These are phyloP conservation scores for Nothoprocta perdicaria DNA, from an alignment of 2,113 vertebrate genomes.

Conservation along the genomic window DNA sequence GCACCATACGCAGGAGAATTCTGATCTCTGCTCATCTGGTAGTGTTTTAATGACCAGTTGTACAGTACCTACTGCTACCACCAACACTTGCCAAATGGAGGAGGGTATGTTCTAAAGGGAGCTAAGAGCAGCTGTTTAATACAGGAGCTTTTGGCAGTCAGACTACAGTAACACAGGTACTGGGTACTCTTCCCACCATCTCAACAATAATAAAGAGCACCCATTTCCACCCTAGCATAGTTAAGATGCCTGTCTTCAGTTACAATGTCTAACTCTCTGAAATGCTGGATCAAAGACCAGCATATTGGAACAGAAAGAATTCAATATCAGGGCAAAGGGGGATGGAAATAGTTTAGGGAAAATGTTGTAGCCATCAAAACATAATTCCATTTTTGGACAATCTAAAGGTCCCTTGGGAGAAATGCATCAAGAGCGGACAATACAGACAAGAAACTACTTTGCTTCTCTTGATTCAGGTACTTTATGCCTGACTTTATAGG, in stretches of 20 bases:
- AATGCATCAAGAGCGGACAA: neutral
- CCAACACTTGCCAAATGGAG: neutral
- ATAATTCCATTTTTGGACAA: neutral
- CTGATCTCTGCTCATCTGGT: accelerated
- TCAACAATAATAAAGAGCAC: neutral
- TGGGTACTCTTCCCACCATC: neutral
- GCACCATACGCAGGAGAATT: neutral
- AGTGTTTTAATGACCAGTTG: neutral
- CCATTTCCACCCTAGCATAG: neutral
- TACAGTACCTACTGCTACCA: neutral
- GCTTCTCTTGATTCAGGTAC: neutral
- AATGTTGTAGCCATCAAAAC: neutral
- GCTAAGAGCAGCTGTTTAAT: neutral
- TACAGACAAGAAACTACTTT: neutral
- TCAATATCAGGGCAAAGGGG: neutral
- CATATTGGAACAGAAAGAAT: neutral
- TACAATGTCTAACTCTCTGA: accelerated
- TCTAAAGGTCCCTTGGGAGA: neutral
- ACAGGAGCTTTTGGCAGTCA: neutral
- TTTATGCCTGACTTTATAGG: neutral
- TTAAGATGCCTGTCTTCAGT: neutral
- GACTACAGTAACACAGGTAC: neutral
- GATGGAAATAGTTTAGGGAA: neutral
- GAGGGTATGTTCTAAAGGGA: neutral
- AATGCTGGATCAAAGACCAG: neutral